A percentile compares a stretch with the other conserved stretches of the same genome.
Conservation (phyloP, 2,113 vertebrate genomes). For the Sebastes schlegelii region DNA sequence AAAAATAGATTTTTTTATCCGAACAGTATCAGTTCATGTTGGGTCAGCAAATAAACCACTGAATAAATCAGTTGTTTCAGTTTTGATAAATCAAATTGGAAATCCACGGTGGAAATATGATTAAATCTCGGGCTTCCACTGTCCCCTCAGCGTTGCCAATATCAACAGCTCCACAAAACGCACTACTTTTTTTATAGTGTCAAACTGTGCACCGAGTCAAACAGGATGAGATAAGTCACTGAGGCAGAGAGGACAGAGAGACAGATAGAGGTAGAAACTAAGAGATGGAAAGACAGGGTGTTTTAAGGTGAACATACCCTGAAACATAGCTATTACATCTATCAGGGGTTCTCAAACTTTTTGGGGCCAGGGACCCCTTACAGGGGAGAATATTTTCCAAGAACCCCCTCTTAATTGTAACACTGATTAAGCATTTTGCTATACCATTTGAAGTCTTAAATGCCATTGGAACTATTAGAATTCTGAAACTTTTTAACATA, state of each 20-base stretch:
- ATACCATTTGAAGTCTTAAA: no score
- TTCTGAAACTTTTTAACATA: no score
- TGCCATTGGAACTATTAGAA: no score
- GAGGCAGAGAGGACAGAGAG: no score
- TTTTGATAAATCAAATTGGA: background rate
- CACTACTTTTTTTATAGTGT: background rate
- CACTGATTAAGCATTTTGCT: no score
- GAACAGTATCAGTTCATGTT: background rate
- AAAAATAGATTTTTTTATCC: no score
- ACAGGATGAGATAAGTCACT: background rate
- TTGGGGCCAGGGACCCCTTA: no score
- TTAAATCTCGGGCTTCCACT: background rate
- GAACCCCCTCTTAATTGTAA: no score
- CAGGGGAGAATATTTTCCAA: no score
- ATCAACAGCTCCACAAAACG: background rate
- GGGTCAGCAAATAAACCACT: background rate
- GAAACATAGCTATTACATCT: background rate
- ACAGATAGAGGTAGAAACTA: background rate
- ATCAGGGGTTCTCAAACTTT: no score
- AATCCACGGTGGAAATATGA: background rate
- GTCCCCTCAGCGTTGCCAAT: background rate
- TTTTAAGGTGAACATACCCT: background rate
- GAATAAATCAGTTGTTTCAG: background rate
- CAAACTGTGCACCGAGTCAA: background rate
- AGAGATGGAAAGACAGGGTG: background rate